Base-by-base conservation (phyloP, 1,140 invertebrate species). In the Aethina tumida region DNA sequence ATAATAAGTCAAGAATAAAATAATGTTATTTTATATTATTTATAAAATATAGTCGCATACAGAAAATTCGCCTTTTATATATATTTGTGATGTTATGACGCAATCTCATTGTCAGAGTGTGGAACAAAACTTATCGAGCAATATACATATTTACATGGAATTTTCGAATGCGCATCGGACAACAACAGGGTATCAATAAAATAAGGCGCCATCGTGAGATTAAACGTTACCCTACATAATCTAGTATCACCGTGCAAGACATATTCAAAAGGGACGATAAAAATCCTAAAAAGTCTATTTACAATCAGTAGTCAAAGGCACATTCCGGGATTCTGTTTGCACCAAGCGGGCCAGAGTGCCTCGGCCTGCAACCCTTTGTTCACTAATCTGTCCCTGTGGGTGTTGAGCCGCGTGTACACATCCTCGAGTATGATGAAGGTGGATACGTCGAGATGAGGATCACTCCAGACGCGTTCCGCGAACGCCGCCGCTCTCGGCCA, bases 281-380 rank as follows among this genome's bases (percentile, higher is more conserved):
- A 32, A 18, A 17, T 39, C 10, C 13, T 14, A 32, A 20, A 13
- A 17, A 25, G 12, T 36, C 9, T 32, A 25, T 24, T 8, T 29
- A 36, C 22, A 21, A 34, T n/a, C 22, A 8, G 29, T 41, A 38
- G 46, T 59, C 51, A 62, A 60, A 79, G 74, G 60, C 79, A 82
- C 60, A 77, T 73, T 47, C 77, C 71, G 26, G 79, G 76, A 59
- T 83, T 83, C 47, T 82, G 75, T 10, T 68, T 67, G 56, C 81
- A 84, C 77, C 80, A 83, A 34, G 74, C 67, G 2, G 81, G 81
- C 74, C 81, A 79, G 49, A 85, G 65, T 2, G 78, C 72, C 48
- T 82, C 80, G 0, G 76, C 71, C 20, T 68, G 66, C 6, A 84
- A 54, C 1, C 79, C 80, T 36, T 75, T 65, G 4, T 60, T 58